A percentile compares a stretch with the other conserved stretches of the same genome.
Conservation (phyloP, 2,113 vertebrate genomes). For the Oreochromis aureus region DNA sequence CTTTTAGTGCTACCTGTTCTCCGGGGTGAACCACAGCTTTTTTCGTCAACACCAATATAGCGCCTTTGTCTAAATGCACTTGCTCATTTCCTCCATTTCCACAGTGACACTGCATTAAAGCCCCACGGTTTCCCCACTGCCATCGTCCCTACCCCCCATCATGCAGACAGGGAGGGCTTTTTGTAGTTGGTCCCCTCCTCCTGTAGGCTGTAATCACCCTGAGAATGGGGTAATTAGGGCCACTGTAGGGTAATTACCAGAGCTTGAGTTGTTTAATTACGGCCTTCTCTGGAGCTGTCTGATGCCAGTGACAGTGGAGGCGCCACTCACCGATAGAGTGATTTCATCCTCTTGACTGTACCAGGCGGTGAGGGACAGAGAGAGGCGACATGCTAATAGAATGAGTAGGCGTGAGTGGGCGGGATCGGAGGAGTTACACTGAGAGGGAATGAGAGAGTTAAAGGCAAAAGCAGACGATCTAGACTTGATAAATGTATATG, state of each 20-base stretch:
- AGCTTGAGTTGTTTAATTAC: constrained; percentile 77
- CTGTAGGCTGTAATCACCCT: constrained; percentile 66
- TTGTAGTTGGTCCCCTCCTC: constrained; percentile 46
- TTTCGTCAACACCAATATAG: not conserved
- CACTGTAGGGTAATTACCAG: constrained; percentile 74
- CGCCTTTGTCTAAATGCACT: constrained; percentile 7
- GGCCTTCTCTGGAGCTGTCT: constrained; percentile 64
- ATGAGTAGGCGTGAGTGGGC: constrained; percentile 26
- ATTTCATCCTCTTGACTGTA: constrained; percentile 62
- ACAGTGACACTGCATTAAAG: constrained; percentile 9
- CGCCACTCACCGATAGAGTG: constrained; percentile 51
- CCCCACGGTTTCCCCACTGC: not conserved
- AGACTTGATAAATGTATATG: not conserved
- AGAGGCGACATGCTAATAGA: constrained; percentile 4
- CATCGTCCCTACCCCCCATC: not conserved
- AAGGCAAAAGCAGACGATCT: not conserved
- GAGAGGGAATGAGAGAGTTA: not conserved
- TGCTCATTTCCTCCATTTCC: constrained; percentile 38
- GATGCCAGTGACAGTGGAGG: constrained; percentile 61
- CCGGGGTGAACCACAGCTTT: not conserved
- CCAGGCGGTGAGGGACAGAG: constrained; percentile 17
- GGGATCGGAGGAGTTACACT: not conserved
- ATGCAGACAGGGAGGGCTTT: constrained; percentile 23
- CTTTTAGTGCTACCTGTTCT: not conserved
- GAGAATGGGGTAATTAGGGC: constrained; percentile 76